phyloP scores from a whole-genome alignment of 2,113 vertebrate species.

The Phocoena phocoena region DNA sequence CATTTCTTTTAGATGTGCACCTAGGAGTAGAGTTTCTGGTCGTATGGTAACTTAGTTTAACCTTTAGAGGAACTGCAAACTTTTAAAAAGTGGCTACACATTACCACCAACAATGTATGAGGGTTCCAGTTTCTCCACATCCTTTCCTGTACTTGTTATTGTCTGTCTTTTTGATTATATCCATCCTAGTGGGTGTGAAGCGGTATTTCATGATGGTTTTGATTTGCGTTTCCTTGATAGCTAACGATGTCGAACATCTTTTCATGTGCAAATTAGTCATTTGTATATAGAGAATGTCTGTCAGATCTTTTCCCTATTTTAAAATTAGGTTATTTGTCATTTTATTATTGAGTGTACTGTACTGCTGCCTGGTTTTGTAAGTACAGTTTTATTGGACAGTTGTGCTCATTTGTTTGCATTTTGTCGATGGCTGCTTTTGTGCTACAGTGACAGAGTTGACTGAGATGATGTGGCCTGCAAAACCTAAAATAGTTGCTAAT shows the following conservation, averaged over 20 bases:
- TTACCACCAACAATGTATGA: neutral
- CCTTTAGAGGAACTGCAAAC: slow-evolving; percentile 15
- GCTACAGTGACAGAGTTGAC: neutral
- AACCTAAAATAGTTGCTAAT: neutral
- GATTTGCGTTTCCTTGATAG: neutral
- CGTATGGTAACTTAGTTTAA: neutral
- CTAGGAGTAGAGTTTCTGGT: neutral
- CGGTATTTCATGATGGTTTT: neutral
- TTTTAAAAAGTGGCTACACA: neutral
- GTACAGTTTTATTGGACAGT: neutral
- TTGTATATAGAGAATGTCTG: neutral
- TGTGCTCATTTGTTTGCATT: neutral
- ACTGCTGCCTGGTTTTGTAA: neutral
- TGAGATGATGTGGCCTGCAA: neutral
- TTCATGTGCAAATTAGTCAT: neutral
- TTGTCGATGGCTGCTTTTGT: neutral
- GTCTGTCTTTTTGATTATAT: neutral
- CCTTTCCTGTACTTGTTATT: neutral
- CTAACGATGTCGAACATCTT: neutral
- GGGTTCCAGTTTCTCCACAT: neutral
- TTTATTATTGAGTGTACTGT: neutral
- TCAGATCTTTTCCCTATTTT: neutral
- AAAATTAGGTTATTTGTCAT: neutral
- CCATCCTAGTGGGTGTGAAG: neutral
- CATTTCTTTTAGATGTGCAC: neutral